These are phyloP conservation scores for Cryptocephalus primarius DNA, from an alignment of 2,888 invertebrate genomes.

Conservation along the genomic window DNA sequence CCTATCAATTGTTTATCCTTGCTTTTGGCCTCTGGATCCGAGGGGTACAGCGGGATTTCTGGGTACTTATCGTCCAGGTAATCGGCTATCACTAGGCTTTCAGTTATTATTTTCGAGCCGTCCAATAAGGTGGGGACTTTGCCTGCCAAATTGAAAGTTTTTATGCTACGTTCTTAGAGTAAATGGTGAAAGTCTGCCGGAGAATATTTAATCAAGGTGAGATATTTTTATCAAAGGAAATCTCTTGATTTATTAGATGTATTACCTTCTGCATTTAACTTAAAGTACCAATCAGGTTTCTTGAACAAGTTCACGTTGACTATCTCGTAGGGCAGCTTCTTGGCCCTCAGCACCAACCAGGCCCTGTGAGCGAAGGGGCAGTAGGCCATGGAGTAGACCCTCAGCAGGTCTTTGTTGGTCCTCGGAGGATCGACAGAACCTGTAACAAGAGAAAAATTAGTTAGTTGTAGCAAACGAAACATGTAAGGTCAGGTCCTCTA, in stretches of 20 bases:
- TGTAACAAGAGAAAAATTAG: slow-evolving; percentile 32
- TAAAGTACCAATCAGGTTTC: slow-evolving; percentile 75
- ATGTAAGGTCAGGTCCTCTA: background rate
- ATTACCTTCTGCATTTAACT: slow-evolving; percentile 47
- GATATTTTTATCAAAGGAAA: too few relatives aligned
- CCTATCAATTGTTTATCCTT: slow-evolving; percentile 27
- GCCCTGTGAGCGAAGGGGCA: slow-evolving; percentile 73
- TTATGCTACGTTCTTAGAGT: background rate
- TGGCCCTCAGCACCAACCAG: slow-evolving; percentile 63
- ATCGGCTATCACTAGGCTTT: slow-evolving; percentile 43
- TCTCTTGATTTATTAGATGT: too few relatives aligned
- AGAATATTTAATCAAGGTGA: too few relatives aligned
- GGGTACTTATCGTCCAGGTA: slow-evolving; percentile 46
- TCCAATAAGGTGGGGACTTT: slow-evolving; percentile 39
- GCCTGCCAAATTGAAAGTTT: slow-evolving; percentile 26
- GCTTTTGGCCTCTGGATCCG: slow-evolving; percentile 32
- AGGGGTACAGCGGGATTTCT: slow-evolving; percentile 38
- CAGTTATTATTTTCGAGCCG: slow-evolving; percentile 40
- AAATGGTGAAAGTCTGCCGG: too few relatives aligned
- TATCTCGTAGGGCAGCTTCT: slow-evolving; percentile 62
- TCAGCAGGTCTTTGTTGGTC: slow-evolving; percentile 47
- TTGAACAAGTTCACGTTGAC: slow-evolving; percentile 64
- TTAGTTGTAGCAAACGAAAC: too few relatives aligned
- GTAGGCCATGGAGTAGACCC: slow-evolving; percentile 75
- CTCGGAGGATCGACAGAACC: slow-evolving; percentile 56